A percentile compares a stretch with the other conserved stretches of the same genome.
These are phyloP conservation scores for Octonoba sinensis DNA, from an alignment of 2,888 invertebrate genomes.

Conservation along the genomic window DNA sequence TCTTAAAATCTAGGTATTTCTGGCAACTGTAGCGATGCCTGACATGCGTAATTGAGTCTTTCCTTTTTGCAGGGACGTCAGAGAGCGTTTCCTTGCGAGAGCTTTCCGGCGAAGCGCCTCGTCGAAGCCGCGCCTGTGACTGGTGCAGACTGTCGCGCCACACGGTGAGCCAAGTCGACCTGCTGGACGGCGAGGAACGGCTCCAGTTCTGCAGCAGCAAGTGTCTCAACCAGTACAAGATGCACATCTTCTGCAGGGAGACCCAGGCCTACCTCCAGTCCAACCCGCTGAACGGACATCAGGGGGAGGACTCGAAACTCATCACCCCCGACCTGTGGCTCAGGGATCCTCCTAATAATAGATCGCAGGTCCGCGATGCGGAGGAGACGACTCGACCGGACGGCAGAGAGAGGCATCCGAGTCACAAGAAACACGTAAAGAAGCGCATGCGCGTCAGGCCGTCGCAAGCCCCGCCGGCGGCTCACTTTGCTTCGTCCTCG, in stretches of 20 bases:
- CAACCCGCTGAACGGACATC: slow-evolving; percentile 75
- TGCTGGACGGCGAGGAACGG: slow-evolving; percentile 90
- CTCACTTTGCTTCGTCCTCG: slow-evolving; percentile 17
- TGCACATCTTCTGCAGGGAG: slow-evolving; percentile 95
- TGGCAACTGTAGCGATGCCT: too few relatives aligned
- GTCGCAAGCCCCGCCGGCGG: slow-evolving; percentile 31
- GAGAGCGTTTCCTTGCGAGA: too few relatives aligned
- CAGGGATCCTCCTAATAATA: slow-evolving; percentile 74
- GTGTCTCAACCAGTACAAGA: slow-evolving; percentile 95
- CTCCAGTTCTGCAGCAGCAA: slow-evolving; percentile 91
- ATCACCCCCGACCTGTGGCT: slow-evolving; percentile 94
- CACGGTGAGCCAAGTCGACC: slow-evolving; percentile 91
- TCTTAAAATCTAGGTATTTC: too few relatives aligned
- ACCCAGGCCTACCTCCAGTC: slow-evolving; percentile 92
- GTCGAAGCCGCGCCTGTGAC: slow-evolving; percentile 78
- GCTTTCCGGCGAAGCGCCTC: too few relatives aligned
- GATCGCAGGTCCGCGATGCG: slow-evolving; percentile 13
- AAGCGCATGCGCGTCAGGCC: slow-evolving; percentile 3
- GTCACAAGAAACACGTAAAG: too few relatives aligned
- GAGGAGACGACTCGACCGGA: slow-evolving; percentile 12
- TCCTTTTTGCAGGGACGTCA: too few relatives aligned
- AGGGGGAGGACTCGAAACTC: slow-evolving; percentile 71
- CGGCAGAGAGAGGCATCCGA: slow-evolving; percentile 15
- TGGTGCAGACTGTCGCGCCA: slow-evolving; percentile 93
- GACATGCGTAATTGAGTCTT: too few relatives aligned